Base-by-base conservation (phyloP, 2,797 vertebrate species). In the Bradypodion pumilum region DNA sequence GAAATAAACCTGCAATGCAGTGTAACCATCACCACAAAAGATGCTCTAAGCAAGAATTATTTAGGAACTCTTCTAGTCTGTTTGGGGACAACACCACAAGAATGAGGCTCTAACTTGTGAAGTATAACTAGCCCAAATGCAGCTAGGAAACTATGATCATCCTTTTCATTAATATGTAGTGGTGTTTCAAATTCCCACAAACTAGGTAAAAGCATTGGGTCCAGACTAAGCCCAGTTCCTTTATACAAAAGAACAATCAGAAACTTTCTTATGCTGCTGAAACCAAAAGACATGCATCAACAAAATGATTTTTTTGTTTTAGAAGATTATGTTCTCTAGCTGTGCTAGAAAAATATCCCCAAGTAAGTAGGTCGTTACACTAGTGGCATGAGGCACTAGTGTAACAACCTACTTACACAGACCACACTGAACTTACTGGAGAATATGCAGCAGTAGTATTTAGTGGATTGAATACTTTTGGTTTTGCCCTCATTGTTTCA, bases 61-160 rank as follows among this genome's bases (percentile, higher is more conserved):
- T 63, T 81, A 84, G 86, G 74, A 91, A 52, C 85, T 91, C 73
- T 72, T n/a, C 15, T 84, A 29, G 78, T 82, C 75, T 88, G 86
- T 2, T 59, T 70, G 65, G 63, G 42, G 29, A 40, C 74, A 69
- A n/a, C 0, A 0, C 37, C 32, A 82, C 59, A n/a, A 81, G 74
- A 60, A 85, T 78, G 37, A n/a, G 86, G 76, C 0, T 0, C 56
- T 60, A 23, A 32, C 5, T 82, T 74, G 66, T 65, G 74, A 89
- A 89, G 87, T 13, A 70, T 49, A 66, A 80, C 62, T 74, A 70
- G 69, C 76, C 62, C 25, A 77, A 72, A 42, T 29, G 13, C 0
- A 29, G 27, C 60, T 60, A n/a, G 80, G 82, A 86, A 78, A 65
- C 23, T 9, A 52, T 29, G 63, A 83, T 44, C 79, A 81, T 62